phyloP scores from a whole-genome alignment of 1,140 invertebrate genomes.

The Helicoverpa zea region DNA sequence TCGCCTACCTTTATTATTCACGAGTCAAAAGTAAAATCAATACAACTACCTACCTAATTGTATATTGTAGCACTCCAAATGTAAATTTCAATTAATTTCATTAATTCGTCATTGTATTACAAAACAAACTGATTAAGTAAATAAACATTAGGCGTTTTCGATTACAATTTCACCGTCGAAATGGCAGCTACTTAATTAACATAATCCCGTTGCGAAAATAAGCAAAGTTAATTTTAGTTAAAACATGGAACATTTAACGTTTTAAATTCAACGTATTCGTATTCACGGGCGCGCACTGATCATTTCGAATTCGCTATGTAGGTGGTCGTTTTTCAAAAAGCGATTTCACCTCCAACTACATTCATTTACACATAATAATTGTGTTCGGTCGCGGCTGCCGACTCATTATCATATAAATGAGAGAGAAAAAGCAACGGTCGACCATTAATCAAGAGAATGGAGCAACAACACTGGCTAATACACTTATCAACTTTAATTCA shows the following conservation, averaged over 20 bases:
- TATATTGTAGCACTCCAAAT: constrained; percentile 27
- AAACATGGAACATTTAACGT: constrained; percentile 63
- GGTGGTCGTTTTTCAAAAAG: constrained; percentile 75
- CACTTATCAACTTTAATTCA: constrained; percentile 86
- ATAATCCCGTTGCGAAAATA: constrained; percentile 79
- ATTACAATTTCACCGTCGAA: constrained; percentile 74
- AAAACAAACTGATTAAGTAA: constrained; percentile 82
- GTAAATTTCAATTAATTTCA: constrained; percentile 57
- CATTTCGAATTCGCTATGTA: constrained; percentile 64
- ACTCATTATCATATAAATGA: constrained; percentile 86
- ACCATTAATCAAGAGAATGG: constrained; percentile 84
- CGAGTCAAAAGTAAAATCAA: constrained; percentile 34
- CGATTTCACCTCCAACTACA: constrained; percentile 73
- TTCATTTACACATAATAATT: constrained; percentile 83
- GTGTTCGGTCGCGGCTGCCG: constrained; percentile 76
- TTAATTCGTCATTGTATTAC: constrained; percentile 61
- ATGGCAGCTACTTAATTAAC: constrained; percentile 79
- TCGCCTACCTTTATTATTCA: constrained; percentile 5
- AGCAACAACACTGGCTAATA: constrained; percentile 85
- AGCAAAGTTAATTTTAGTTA: constrained; percentile 79
- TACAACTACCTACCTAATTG: constrained; percentile 24
- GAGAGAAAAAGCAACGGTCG: constrained; percentile 84
- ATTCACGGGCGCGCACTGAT: constrained; percentile 57
- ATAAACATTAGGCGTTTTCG: constrained; percentile 79
- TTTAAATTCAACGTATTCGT: constrained; percentile 48